These are phyloP conservation scores for Formicarius rufipectus DNA, from an alignment of 2,113 vertebrate genomes.

Conservation along the genomic window DNA sequence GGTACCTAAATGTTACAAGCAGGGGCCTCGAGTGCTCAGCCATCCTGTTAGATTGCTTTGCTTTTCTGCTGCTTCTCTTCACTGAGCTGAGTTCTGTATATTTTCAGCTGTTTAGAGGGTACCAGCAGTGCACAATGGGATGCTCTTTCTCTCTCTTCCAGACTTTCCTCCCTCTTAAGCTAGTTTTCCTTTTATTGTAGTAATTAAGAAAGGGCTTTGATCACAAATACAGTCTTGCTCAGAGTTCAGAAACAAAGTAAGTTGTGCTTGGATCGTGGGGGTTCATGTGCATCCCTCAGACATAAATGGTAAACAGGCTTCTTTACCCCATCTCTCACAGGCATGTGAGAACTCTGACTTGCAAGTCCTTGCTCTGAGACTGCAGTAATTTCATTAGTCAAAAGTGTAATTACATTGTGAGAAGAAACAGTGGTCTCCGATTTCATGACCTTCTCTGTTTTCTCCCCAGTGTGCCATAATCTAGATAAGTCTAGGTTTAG, in stretches of 20 bases:
- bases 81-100: background rate
- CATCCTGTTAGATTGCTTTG: background rate
- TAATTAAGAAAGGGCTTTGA: conserved; percentile 45
- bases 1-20: background rate
- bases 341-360: conserved; percentile 8
- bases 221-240: conserved; percentile 18
- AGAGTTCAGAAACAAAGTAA: conserved; percentile 43
- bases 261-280: conserved; percentile 16
- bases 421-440: conserved; percentile 16
- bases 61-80: background rate
- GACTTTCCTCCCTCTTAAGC: background rate
- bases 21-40: background rate
- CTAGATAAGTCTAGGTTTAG: conserved; percentile 44
- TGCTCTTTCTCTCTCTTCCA: background rate
- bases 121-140: background rate
- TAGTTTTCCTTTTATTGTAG: conserved; percentile 48
- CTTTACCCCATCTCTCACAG: background rate
- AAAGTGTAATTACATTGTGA: conserved; percentile 65
- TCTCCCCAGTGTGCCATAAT: conserved; percentile 36
- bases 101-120: background rate
- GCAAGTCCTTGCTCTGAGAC: conserved; percentile 28
- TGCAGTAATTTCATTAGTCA: conserved; percentile 56
- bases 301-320: background rate
- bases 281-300: background rate
- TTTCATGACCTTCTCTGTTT: conserved; percentile 56